Base-by-base conservation (phyloP, 2,888 invertebrate species). In the Caenorhabditis plicata region DNA sequence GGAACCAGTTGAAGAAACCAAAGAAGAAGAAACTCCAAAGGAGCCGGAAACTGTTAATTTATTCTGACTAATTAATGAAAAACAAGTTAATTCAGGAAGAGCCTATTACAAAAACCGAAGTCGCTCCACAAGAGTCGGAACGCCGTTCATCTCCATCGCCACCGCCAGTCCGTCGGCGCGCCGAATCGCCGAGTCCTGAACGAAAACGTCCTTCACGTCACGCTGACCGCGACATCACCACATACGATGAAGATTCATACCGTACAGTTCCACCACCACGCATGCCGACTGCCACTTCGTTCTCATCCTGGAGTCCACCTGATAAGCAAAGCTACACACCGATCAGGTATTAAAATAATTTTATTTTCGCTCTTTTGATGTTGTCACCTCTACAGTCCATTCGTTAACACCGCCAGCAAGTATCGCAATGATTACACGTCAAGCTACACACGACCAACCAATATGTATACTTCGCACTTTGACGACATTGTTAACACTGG, bases 401-500 rank as follows among this genome's bases (percentile, higher is more conserved):
- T 72, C 62, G 71, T 68, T 31, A 53, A 61, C 50, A 62, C 66
- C 33, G 60, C 68, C 31, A 65, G 67, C 72, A 80, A 79, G 64
- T 79, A 80, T 62, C 64, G 64, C 36, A 75, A 68, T 63, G 78
- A 78, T 49, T 72, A 77, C 64, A 65, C 68, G 23, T 42, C 63
- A 27, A 61, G 68, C 49, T 68, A 68, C 50, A n/a, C n/a, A n/a
- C 71, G 66, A 22, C 73, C 77, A 19, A 55, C 68, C 44, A 64
- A 67, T 60, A 61, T 69, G 47, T 80, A 80, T 68, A 77, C 77
- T 15, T 65, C 68, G 33, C 64, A 72, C 49, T 80, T 80, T 50
- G 80, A 80, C 65, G 80, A 80, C 52, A 64, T 77, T 40, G 80
- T 79, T 36, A 64, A 58, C 56, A 73, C 75, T 29, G 80, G 74